These are phyloP conservation scores for Triplophysa dalaica DNA, from an alignment of 2,113 vertebrate species.

Conservation along the genomic window DNA sequence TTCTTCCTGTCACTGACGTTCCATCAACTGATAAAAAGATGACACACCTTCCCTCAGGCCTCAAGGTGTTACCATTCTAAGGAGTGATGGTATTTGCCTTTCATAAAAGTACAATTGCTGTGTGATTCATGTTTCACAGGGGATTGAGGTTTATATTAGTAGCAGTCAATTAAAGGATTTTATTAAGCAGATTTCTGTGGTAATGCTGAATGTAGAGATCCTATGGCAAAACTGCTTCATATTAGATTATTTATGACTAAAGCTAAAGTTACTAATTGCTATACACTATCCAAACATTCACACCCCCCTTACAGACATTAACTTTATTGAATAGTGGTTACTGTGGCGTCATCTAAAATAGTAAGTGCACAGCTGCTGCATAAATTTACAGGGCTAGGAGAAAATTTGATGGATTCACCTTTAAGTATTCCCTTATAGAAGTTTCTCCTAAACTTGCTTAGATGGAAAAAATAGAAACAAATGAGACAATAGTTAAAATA, in stretches of 20 bases:
- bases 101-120: conserved; percentile 38
- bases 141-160: conserved; percentile 39
- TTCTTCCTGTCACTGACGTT: conserved; percentile 70
- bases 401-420: no score
- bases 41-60: conserved; percentile 41
- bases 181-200: conserved; percentile 24
- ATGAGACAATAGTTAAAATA: no score
- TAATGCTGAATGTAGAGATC: conserved; percentile 27
- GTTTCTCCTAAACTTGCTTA: no score
- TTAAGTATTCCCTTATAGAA: no score
- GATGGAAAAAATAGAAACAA: no score
- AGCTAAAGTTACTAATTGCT: background rate
- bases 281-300: background rate
- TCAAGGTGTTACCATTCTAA: conserved; percentile 21
- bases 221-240: no score
- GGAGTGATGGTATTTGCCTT: conserved; percentile 44
- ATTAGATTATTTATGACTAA: background rate
- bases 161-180: conserved; percentile 52
- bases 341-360: background rate
- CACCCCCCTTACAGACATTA: background rate
- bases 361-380: no score
- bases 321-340: background rate
- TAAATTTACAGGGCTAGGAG: background rate
- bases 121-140: conserved; percentile 36
- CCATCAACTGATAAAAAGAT: conserved; percentile 63